Evolutionary conservation across 1,140 invertebrate species (phyloP), one percentile per base, ranked within the genome.

Genomic region (Druon quercuslanigerum): DNA sequence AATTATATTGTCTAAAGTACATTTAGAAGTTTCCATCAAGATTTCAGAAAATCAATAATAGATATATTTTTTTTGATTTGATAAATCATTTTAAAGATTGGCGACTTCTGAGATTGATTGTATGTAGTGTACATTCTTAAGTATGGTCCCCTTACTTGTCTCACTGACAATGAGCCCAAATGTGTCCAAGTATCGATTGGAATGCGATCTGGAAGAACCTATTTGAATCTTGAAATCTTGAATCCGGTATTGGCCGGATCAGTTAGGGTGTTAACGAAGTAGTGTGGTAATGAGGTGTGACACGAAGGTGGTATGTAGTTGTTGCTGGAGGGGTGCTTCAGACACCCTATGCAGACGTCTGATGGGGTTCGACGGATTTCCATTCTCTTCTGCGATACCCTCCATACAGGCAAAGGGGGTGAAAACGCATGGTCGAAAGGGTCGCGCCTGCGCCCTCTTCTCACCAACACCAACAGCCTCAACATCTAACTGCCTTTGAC

Each of bases 241-340:
- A 46, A n/a, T 78, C 14, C 50, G 56, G 33, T 16, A 50, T n/a
- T 71, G 66, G 51, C 71, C 60, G 16, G 72, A 70, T 50, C 66
- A 40, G 56, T 51, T 33, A 71, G 79, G 79, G 74, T 77, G 82
- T 77, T 86, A 87, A 87, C 84, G 84, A 87, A 87, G 79, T 81
- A 71, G 51, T 19, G 54, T 73, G 76, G 79, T 85, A 85, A 87
- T 84, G 86, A 87, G 84, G 84, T 86, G 83, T 84, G 85, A 86
- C 83, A 84, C 71, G 82, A 78, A 78, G 80, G 79, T 80, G 84
- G 54, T 77, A 77, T 72, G 66, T 54, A 79, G 74, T 60, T 72
- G 78, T 60, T 80, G 74, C 71, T 81, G 80, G 83, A 84, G 83
- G 76, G 83, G 84, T 81, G 86, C 83, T 87, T 86, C 86, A 86